These are phyloP conservation scores for Epirrhoe tristata DNA, from an alignment of 2,888 invertebrate genomes.

Conservation along the genomic window DNA sequence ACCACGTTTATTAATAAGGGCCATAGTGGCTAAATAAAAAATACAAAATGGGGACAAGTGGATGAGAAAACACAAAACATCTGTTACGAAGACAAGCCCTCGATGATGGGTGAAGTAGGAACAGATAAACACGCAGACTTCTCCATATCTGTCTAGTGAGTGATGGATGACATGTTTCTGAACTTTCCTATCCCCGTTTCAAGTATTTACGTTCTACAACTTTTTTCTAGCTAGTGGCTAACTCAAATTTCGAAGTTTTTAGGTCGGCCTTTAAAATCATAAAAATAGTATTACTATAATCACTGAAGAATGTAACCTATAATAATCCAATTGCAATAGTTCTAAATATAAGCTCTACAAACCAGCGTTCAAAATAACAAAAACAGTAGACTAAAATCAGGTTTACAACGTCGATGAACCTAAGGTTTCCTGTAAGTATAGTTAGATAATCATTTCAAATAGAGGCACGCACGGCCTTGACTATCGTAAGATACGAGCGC, in stretches of 20 bases:
- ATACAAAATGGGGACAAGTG: background rate
- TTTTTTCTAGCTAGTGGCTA: too few species aligned
- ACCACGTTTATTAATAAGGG: too few species aligned
- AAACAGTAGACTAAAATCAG: background rate
- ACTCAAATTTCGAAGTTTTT: too few species aligned
- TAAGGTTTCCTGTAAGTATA: constrained; percentile 5
- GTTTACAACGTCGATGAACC: background rate
- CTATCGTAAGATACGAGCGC: constrained; percentile 18
- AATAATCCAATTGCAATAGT: background rate
- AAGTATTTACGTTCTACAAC: too few species aligned
- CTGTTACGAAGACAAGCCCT: background rate
- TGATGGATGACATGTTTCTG: background rate
- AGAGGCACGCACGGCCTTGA: constrained; percentile 21
- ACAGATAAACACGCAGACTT: constrained; percentile 15
- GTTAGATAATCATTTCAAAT: constrained; percentile 10
- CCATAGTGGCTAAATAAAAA: background rate
- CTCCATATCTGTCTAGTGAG: background rate
- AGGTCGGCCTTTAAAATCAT: background rate
- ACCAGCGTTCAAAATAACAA: background rate
- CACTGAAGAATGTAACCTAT: background rate
- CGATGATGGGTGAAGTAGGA: background rate
- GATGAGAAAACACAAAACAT: background rate
- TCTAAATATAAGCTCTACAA: background rate
- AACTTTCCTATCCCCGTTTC: background rate
- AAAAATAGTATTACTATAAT: background rate